Percentiles rank a stretch among this genome's conserved stretches.
Evolutionary conservation across 2,888 invertebrate species (phyloP).

Genomic region (Eupithecia dodoneata): DNA sequence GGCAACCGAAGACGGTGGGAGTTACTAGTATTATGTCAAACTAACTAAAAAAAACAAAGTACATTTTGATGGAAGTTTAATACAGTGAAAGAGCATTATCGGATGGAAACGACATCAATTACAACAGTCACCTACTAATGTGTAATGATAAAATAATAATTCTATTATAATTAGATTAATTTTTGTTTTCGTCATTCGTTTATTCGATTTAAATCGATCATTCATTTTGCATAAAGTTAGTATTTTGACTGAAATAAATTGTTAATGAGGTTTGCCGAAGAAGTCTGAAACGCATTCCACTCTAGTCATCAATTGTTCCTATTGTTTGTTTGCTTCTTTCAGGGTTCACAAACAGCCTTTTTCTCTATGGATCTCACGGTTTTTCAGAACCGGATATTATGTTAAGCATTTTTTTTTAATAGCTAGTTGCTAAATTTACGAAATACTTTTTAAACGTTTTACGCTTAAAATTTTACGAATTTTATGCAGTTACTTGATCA

Average conservation of each 20-base stretch:
- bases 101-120: conserved; percentile 61
- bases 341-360: not conserved
- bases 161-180: conserved; percentile 46
- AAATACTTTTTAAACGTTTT: conserved; percentile 22
- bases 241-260: conserved; percentile 67
- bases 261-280: conserved; percentile 65
- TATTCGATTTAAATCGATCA: conserved; percentile 31
- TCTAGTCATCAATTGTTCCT: conserved; percentile 53
- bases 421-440: conserved; percentile 7
- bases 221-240: conserved; percentile 51
- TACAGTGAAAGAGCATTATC: conserved; percentile 52
- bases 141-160: conserved; percentile 53
- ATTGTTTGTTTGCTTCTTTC: conserved; percentile 39
- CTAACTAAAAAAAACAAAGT: conserved; percentile 30
- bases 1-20: conserved; percentile 35
- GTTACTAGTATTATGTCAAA: conserved; percentile 39
- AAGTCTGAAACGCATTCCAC: conserved; percentile 63
- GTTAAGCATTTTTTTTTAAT: not conserved
- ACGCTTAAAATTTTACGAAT: conserved; percentile 20
- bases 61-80: conserved; percentile 35
- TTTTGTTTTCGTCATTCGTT: conserved; percentile 33
- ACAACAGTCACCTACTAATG: conserved; percentile 76
- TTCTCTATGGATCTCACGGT: not conserved
- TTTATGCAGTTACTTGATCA: conserved; percentile 13
- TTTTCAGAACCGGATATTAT: not conserved